Conservation (phyloP, 2,888 invertebrate genomes). For the Drosophila emarginata region DNA sequence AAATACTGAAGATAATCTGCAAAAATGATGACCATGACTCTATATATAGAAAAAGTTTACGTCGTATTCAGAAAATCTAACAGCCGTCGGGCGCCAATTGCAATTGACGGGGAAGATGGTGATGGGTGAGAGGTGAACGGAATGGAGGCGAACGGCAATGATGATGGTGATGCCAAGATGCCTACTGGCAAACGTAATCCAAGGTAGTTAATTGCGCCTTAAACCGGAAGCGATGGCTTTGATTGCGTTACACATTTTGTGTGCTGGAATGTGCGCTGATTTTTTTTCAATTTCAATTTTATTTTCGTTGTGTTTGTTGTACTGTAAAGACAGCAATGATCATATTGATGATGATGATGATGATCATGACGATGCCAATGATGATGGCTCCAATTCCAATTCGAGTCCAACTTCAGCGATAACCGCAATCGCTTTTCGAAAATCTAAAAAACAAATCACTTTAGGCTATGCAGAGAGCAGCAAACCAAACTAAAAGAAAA, state of each 20-base stretch:
- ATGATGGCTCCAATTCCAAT: conserved; percentile 42
- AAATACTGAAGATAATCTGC: conserved; percentile 71
- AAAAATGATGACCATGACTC: conserved; percentile 68
- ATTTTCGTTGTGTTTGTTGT: conserved; percentile 17
- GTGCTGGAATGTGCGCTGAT: conserved; percentile 76
- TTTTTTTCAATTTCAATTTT: conserved; percentile 56
- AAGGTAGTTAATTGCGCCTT: conserved; percentile 75
- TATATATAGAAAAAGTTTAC: conserved; percentile 22
- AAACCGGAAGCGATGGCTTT: conserved; percentile 78
- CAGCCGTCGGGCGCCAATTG: conserved; percentile 39
- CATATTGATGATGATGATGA: conserved; percentile 18
- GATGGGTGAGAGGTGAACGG: conserved; percentile 20
- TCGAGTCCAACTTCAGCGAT: conserved; percentile 51
- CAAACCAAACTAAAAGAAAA: conserved; percentile 18
- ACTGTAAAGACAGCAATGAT: not conserved
- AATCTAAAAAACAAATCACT: conserved; percentile 78
- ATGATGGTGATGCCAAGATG: conserved; percentile 12
- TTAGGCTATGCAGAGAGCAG: conserved; percentile 52
- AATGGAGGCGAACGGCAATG: conserved; percentile 7
- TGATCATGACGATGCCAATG: conserved; percentile 29
- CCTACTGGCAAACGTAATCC: conserved; percentile 64
- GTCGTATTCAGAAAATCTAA: conserved; percentile 20
- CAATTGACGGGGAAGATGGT: conserved; percentile 16
- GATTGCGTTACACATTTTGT: conserved; percentile 77
- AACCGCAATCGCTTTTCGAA: conserved; percentile 69